Percentiles rank a stretch among this genome's conserved stretches.
phyloP scores from a whole-genome alignment of 2,113 vertebrate species.

The Anoura caudifer region DNA sequence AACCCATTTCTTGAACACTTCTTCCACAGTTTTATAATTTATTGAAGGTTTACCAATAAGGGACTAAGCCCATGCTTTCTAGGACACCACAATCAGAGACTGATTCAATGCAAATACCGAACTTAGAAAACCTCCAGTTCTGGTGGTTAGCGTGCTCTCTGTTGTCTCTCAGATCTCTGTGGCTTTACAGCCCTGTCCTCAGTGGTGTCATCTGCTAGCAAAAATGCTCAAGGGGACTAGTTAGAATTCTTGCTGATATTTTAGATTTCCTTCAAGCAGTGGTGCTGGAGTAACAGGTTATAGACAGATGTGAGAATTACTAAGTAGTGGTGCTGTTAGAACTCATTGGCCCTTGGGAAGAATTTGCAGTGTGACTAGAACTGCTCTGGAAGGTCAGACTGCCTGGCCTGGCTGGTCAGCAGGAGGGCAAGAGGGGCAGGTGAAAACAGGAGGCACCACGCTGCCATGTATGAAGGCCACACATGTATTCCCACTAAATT shows the following conservation, averaged over 20 bases:
- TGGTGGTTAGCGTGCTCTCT: not conserved
- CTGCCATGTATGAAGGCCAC: not conserved
- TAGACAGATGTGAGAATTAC: not conserved
- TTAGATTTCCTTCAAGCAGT: not conserved
- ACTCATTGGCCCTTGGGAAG: not conserved
- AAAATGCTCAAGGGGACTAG: not conserved
- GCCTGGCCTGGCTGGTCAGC: not conserved
- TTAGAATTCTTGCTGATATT: not conserved
- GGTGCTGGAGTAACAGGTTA: not conserved
- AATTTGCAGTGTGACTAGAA: not conserved
- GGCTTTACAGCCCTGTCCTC: not conserved
- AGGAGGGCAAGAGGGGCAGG: rapidly evolving
- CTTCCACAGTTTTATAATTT: not conserved
- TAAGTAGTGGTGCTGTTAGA: not conserved
- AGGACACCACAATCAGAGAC: not conserved
- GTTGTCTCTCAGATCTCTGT: not conserved
- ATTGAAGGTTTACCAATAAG: not conserved
- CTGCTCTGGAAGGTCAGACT: not conserved
- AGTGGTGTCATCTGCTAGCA: not conserved
- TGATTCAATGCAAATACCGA: not conserved
- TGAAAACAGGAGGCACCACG: no score
- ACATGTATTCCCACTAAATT: not conserved
- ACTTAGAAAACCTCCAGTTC: no score
- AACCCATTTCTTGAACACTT: not conserved
- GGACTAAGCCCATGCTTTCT: not conserved